phyloP scores from a whole-genome alignment of 2,888 invertebrate species.

The Fabriciana adippe region DNA sequence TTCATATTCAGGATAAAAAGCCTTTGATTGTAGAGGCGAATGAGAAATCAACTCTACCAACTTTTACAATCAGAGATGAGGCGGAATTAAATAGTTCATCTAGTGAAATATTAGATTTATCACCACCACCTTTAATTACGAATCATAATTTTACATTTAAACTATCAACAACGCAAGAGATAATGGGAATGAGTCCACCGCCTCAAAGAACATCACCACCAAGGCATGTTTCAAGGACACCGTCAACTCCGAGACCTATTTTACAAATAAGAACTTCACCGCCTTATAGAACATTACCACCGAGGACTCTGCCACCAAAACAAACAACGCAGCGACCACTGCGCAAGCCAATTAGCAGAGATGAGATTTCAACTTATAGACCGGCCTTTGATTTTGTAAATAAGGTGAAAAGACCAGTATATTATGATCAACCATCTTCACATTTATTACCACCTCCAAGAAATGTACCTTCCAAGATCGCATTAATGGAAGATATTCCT shows the following conservation, averaged over 20 bases:
- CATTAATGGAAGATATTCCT: constrained; percentile 50
- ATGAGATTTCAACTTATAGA: constrained; percentile 73
- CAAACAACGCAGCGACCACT: constrained; percentile 59
- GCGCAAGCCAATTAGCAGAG: constrained; percentile 62
- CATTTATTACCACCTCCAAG: constrained; percentile 68
- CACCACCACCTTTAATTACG: constrained; percentile 75
- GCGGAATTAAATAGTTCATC: constrained; percentile 60
- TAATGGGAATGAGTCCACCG: constrained; percentile 82
- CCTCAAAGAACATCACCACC: constrained; percentile 64
- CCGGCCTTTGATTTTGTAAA: constrained; percentile 68
- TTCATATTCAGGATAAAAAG: constrained; percentile 72
- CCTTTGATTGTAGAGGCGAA: constrained; percentile 66
- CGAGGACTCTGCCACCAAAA: constrained; percentile 61
- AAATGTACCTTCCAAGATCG: constrained; percentile 53
- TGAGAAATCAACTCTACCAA: constrained; percentile 59
- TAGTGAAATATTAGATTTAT: constrained; percentile 74
- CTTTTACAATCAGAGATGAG: constrained; percentile 60
- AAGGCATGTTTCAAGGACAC: constrained; percentile 56
- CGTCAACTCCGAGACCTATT: constrained; percentile 60
- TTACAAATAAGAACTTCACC: constrained; percentile 62
- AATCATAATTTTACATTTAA: constrained; percentile 64
- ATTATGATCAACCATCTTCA: constrained; percentile 68
- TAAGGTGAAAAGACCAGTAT: constrained; percentile 66
- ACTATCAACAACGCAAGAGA: constrained; percentile 73
- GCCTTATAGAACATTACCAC: constrained; percentile 64